phyloP scores from a whole-genome alignment of 30 jellyfish, hydroid and myxozoan species.

The Catostylus mosaicus region DNA sequence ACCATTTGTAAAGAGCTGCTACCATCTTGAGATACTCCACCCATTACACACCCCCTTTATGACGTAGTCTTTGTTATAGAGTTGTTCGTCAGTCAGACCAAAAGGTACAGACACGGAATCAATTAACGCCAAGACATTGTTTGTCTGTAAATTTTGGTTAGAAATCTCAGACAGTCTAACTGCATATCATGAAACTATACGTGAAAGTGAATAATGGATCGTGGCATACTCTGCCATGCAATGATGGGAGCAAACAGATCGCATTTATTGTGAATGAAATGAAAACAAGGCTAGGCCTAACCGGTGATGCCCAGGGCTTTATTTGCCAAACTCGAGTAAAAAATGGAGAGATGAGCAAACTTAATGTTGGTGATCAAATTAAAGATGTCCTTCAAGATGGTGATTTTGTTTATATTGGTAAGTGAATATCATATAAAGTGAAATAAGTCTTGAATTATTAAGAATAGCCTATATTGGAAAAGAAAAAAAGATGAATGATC shows the following conservation, averaged over 20 bases:
- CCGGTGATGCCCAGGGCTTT: not conserved
- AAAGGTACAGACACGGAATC: not conserved
- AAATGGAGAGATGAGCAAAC: constrained; percentile 42
- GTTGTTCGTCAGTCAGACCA: not conserved
- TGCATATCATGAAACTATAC: constrained; percentile 44
- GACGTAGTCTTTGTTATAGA: not conserved
- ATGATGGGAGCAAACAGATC: constrained; percentile 42
- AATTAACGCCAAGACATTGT: not conserved
- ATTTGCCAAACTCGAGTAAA: constrained; percentile 12
- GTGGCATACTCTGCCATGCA: constrained; percentile 72
- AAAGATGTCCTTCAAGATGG: constrained; percentile 46
- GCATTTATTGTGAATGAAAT: constrained; percentile 53
- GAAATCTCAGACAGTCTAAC: not conserved
- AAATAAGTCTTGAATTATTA: no score
- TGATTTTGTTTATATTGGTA: constrained; percentile 51
- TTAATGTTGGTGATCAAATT: constrained; percentile 25
- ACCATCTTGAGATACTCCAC: not conserved
- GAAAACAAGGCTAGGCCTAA: constrained; percentile 41
- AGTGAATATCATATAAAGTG: not conserved
- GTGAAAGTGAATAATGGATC: constrained; percentile 21
- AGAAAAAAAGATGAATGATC: no score
- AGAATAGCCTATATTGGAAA: no score
- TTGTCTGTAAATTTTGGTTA: not conserved
- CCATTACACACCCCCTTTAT: constrained; percentile 6
- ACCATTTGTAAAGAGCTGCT: not conserved